Evolutionary conservation across 2,888 invertebrate genomes (phyloP).

Genomic region (Sylvicola cinctus): DNA sequence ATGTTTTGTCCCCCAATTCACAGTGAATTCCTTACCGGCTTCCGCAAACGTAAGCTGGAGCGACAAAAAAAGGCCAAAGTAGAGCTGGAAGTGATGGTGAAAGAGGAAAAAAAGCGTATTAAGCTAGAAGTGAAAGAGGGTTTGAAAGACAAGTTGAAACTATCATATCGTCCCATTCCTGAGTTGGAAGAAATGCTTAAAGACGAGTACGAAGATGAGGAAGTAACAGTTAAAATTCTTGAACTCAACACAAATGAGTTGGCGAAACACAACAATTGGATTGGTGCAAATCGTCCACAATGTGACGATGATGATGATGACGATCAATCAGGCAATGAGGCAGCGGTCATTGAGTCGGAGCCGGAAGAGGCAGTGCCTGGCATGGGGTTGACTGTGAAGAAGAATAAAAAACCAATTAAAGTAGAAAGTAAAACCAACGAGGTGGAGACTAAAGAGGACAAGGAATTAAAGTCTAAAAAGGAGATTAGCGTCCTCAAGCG

Average conservation of each 20-base stretch:
- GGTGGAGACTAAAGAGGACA: constrained; percentile 8
- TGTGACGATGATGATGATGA: constrained; percentile 15
- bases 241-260: constrained; percentile 50
- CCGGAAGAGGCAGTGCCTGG: constrained; percentile 23
- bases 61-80: constrained; percentile 54
- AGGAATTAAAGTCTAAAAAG: constrained; percentile 32
- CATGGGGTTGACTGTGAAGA: constrained; percentile 26
- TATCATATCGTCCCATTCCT: constrained; percentile 48
- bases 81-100: constrained; percentile 44
- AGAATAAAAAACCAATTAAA: constrained; percentile 10
- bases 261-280: constrained; percentile 46
- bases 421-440: constrained; percentile 9
- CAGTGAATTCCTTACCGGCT: constrained; percentile 63
- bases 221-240: constrained; percentile 58
- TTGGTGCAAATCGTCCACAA: constrained; percentile 42
- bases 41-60: constrained; percentile 59
- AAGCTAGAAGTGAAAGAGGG: constrained; percentile 58
- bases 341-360: constrained; percentile 14
- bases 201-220: constrained; percentile 48
- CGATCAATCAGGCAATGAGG: constrained; percentile 13
- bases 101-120: constrained; percentile 54
- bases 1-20: constrained; percentile 12
- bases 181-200: constrained; percentile 44
- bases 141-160: constrained; percentile 43
- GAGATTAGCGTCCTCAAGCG: constrained; percentile 49